Base-by-base conservation (phyloP, 1,140 invertebrate genomes). In the Plodia interpunctella region DNA sequence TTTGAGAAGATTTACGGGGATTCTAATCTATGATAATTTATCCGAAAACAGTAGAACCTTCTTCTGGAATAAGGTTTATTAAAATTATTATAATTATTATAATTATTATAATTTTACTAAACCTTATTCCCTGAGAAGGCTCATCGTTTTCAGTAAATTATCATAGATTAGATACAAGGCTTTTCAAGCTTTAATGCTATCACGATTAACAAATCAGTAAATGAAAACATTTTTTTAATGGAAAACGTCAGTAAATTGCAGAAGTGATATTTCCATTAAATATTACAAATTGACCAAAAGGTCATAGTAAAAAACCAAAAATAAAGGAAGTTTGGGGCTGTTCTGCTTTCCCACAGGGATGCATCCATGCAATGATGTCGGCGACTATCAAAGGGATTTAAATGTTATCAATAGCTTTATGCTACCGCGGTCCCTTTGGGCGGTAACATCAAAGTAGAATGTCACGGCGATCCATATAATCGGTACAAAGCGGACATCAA, bases 331-430 rank as follows among this genome's bases (percentile, higher is more conserved):
- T n/a, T 2, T 15, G 15, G 15, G 38, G 13, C 10, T 25, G 21
- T 53, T 11, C 13, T n/a, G 19, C 20, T 57, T 78, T 76, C 67
- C 58, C 71, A 79, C 66, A 70, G 78, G 77, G 76, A 72, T 79
- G 76, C 59, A 74, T 68, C 65, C 13, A 44, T 15, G 13, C 15
- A 3, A 44, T 44, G 13, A 30, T 66, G 71, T 68, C 81, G 81
- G 80, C 68, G 62, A 58, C 59, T 54, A 74, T 81, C 80, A 88
- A 84, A 85, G 80, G 73, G 76, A 80, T 83, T 78, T 76, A 76
- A 83, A 82, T 83, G 73, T 80, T 84, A 84, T 84, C 83, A 84
- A 84, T 84, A 78, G 80, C 77, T 80, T 78, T 80, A 71, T 74
- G 83, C 85, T 86, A 84, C 85, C 76, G 80, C 73, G 64, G 28